Conservation (phyloP, 37 sponge, comb jelly and placozoan species). For the Eunapius fragilis region DNA sequence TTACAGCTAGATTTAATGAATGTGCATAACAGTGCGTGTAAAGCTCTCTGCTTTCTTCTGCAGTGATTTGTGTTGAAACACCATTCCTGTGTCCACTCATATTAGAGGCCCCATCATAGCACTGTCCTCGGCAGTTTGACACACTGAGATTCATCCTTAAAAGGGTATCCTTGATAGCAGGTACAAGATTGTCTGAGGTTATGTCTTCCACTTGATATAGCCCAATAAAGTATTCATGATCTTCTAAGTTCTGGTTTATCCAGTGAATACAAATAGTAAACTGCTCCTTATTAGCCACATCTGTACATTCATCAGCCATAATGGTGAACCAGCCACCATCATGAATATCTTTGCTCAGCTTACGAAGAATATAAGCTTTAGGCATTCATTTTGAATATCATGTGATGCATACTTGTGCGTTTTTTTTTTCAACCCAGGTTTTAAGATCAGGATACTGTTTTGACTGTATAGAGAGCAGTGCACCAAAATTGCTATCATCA, state of each 20-base stretch:
- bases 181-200: slow-evolving; percentile 49
- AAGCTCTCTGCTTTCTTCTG: slow-evolving; percentile 54
- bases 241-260: slow-evolving; percentile 31
- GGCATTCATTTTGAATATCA: slow-evolving; percentile 81
- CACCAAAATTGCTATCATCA: slow-evolving; percentile 63
- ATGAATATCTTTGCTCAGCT: slow-evolving; percentile 38
- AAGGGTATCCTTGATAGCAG: slow-evolving; percentile 46
- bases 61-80: slow-evolving; percentile 34
- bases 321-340: slow-evolving; percentile 46
- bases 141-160: slow-evolving; percentile 17
- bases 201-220: slow-evolving; percentile 54
- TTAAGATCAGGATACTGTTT: slow-evolving; percentile 37
- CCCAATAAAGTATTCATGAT: slow-evolving; percentile 78
- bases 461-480: slow-evolving; percentile 44
- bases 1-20: slow-evolving; percentile 64
- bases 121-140: slow-evolving; percentile 57
- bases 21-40: slow-evolving; percentile 78
- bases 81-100: slow-evolving; percentile 62
- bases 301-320: slow-evolving; percentile 86
- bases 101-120: slow-evolving; percentile 60
- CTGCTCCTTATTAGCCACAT: slow-evolving; percentile 74
- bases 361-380: slow-evolving; percentile 62
- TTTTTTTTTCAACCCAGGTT: slow-evolving; percentile 63
- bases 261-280: slow-evolving; percentile 64
- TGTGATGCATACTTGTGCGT: slow-evolving; percentile 58